Evolutionary conservation across 2,888 invertebrate species (phyloP).

Genomic region (Augochlorella aurata): DNA sequence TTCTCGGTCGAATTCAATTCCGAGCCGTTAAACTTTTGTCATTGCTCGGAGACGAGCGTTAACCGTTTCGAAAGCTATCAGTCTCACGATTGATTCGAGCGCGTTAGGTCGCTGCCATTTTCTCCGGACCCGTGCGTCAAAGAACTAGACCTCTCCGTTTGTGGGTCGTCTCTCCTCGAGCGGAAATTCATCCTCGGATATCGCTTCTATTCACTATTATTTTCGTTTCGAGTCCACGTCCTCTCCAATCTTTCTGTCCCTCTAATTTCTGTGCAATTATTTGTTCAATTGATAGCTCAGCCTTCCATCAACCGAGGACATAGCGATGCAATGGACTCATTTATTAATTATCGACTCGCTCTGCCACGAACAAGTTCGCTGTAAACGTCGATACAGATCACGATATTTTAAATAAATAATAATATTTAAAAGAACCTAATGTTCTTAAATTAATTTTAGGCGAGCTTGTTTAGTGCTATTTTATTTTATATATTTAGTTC

Average conservation of each 20-base stretch:
- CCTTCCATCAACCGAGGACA: no score
- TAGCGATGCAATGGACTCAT: no score
- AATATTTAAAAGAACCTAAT: no score
- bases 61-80: conserved; percentile 51
- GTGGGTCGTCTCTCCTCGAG: not conserved
- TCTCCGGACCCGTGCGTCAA: not conserved
- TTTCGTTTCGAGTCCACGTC: not conserved
- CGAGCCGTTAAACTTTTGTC: conserved; percentile 70
- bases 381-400: no score
- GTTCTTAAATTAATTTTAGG: no score
- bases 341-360: no score
- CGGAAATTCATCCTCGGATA: not conserved
- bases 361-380: no score
- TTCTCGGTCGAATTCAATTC: conserved; percentile 67
- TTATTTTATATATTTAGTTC: no score
- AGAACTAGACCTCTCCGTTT: not conserved
- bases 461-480: no score
- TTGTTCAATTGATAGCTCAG: no score
- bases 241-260: not conserved
- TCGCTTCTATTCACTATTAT: not conserved
- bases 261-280: no score
- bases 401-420: no score
- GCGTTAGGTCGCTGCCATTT: conserved; percentile 14
- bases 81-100: conserved; percentile 40
- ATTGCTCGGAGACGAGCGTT: conserved; percentile 67